Conservation (phyloP, 2,888 invertebrate species). For the Caenorhabditis afra region DNA sequence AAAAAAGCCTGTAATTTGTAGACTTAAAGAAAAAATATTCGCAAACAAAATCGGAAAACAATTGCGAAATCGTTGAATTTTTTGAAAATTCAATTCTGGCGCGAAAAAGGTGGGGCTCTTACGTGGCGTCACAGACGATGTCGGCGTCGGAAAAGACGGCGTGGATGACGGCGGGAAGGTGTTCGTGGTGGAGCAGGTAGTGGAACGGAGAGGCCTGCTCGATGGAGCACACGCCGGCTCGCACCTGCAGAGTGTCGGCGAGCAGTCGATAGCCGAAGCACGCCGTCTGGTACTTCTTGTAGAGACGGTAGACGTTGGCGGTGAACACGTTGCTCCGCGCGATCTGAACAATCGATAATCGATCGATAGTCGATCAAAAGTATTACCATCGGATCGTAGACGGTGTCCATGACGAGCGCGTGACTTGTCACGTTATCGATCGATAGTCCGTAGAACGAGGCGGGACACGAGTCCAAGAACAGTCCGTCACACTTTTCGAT, state of each 20-base stretch:
- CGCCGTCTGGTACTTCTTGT: constrained; percentile 31
- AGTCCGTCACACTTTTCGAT: constrained; percentile 52
- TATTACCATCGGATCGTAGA: constrained; percentile 39
- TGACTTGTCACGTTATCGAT: constrained; percentile 27
- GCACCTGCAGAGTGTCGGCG: background rate
- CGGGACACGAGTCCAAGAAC: constrained; percentile 53
- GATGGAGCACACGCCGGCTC: constrained; percentile 12
- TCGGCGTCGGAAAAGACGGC: constrained; percentile 52
- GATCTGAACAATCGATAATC: constrained; percentile 33
- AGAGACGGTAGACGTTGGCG: constrained; percentile 21
- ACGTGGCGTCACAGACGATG: constrained; percentile 43
- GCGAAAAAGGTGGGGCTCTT: too few relatives aligned
- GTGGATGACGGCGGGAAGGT: constrained; percentile 34
- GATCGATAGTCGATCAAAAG: too few relatives aligned
- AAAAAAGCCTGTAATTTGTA: too few relatives aligned
- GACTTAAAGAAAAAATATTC: too few relatives aligned
- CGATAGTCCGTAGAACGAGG: constrained; percentile 9
- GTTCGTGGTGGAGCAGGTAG: constrained; percentile 41
- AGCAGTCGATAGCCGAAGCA: constrained; percentile 38
- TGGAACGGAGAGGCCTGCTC: constrained; percentile 38
- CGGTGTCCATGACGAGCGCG: constrained; percentile 52
- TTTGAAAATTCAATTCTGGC: too few relatives aligned
- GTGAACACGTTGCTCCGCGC: constrained; percentile 24
- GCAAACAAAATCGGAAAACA: too few relatives aligned
- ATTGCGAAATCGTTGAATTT: too few relatives aligned